Percentiles rank a stretch among this genome's conserved stretches.
These are phyloP conservation scores for Merodon equestris DNA, from an alignment of 2,888 invertebrate genomes.

Conservation along the genomic window DNA sequence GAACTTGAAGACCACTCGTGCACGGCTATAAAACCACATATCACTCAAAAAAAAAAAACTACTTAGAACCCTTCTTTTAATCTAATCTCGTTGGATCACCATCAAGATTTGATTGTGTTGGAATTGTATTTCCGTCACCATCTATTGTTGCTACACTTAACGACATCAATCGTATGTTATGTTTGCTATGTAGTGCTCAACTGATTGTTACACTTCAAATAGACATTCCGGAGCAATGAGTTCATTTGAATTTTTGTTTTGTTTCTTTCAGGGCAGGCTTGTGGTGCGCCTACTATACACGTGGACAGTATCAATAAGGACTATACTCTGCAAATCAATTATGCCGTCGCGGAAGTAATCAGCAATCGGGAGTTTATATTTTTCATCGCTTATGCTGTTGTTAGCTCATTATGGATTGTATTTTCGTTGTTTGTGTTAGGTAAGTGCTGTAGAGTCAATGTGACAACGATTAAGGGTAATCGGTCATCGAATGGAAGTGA, in stretches of 20 bases:
- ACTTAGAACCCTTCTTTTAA: no score
- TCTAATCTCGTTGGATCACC: no score
- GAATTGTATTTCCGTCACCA: no score
- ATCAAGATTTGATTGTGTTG: no score
- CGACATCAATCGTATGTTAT: no score
- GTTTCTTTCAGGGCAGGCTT: slow-evolving; percentile 70
- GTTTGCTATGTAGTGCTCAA: no score
- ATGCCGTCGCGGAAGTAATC: slow-evolving; percentile 70
- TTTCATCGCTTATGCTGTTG: slow-evolving; percentile 72
- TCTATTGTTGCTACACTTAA: no score
- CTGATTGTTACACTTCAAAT: no score
- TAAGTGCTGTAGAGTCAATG: slow-evolving; percentile 67
- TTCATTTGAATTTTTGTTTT: neutral
- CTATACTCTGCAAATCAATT: slow-evolving; percentile 68
- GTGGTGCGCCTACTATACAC: slow-evolving; percentile 69
- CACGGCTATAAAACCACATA: no score
- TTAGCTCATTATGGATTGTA: slow-evolving; percentile 75
- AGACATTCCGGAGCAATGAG: slow-evolving; percentile 19
- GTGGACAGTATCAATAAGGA: neutral
- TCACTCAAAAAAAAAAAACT: no score
- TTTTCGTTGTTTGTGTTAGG: slow-evolving; percentile 73
- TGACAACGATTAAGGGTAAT: slow-evolving; percentile 23
- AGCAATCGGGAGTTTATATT: slow-evolving; percentile 74
- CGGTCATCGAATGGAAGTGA: slow-evolving; percentile 6
- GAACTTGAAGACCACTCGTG: no score